Percentiles rank a stretch among this genome's conserved stretches.
phyloP scores from a whole-genome alignment of 2,888 invertebrate genomes.

The Boloria euphrosyne region DNA sequence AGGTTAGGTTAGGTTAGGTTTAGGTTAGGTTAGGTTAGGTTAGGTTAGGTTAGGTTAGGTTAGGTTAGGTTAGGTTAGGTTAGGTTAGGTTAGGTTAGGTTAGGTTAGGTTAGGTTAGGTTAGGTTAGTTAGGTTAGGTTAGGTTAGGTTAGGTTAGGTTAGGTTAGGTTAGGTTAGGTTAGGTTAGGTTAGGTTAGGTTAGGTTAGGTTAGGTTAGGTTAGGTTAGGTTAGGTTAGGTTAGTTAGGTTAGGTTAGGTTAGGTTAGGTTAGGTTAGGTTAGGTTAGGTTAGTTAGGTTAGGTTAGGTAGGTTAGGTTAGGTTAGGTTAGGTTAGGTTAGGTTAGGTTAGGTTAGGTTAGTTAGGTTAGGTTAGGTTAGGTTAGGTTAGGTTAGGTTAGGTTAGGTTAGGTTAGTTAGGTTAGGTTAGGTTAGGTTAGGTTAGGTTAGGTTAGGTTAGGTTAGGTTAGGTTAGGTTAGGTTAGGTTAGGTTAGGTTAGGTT shows the following conservation, averaged over 20 bases:
- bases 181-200: slow-evolving; percentile 11
- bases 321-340: slow-evolving; percentile 13
- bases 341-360: slow-evolving; percentile 5
- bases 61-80: slow-evolving; percentile 9
- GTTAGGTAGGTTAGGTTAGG: slow-evolving; percentile 3
- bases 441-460: slow-evolving; percentile 12
- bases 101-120: slow-evolving; percentile 7
- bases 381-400: slow-evolving; percentile 10
- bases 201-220: slow-evolving; percentile 13
- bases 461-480: slow-evolving; percentile 14
- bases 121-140: slow-evolving; percentile 9
- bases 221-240: slow-evolving; percentile 3
- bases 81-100: slow-evolving; percentile 9
- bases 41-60: slow-evolving; percentile 9
- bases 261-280: slow-evolving; percentile 14
- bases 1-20: slow-evolving; percentile 6
- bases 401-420: too few species aligned
- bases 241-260: slow-evolving; percentile 1
- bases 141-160: slow-evolving; percentile 4
- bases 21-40: slow-evolving; percentile 9
- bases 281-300: slow-evolving; percentile 14
- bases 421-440: slow-evolving; percentile 14
- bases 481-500: slow-evolving; percentile 10
- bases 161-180: slow-evolving; percentile 12
- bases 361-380: slow-evolving; percentile 14